A percentile compares a stretch with the other conserved stretches of the same genome.
Evolutionary conservation across 2,113 vertebrate genomes (phyloP).

Genomic region (Chaetodon auriga): DNA sequence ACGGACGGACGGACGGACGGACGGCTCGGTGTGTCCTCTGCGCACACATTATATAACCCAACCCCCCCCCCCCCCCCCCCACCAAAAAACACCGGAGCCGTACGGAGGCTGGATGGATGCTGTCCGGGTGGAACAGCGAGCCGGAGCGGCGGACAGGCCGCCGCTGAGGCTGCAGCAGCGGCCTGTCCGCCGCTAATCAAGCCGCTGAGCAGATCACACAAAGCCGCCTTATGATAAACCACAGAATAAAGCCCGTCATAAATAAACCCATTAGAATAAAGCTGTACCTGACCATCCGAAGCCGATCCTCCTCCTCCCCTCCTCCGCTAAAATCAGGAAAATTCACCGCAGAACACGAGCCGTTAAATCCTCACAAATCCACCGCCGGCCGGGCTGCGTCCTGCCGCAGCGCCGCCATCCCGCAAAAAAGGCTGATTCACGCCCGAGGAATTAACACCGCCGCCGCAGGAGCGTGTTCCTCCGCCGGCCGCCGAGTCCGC

Average conservation of each 20-base stretch:
- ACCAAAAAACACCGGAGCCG: background rate
- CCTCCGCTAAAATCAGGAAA: background rate
- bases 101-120: constrained; percentile 46
- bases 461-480: constrained; percentile 14
- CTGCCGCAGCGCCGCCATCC: constrained; percentile 63
- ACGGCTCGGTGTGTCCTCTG: constrained; percentile 58
- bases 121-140: constrained; percentile 3
- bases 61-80: background rate
- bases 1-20: background rate
- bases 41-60: constrained; percentile 68
- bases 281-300: constrained; percentile 62
- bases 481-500: constrained; percentile 16
- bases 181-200: constrained; percentile 22
- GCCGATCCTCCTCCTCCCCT: constrained; percentile 18
- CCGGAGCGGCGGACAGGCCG: constrained; percentile 15
- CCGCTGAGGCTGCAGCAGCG: constrained; percentile 29
- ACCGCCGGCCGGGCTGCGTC: constrained; percentile 22
- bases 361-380: constrained; percentile 56
- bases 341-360: background rate
- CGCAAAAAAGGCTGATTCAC: constrained; percentile 10
- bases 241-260: background rate
- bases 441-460: background rate
- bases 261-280: constrained; percentile 48
- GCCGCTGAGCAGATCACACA: constrained; percentile 47
- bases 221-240: constrained; percentile 41